Base-by-base conservation (phyloP, 2,888 invertebrate species). In the Omphaloscelis lunosa region DNA sequence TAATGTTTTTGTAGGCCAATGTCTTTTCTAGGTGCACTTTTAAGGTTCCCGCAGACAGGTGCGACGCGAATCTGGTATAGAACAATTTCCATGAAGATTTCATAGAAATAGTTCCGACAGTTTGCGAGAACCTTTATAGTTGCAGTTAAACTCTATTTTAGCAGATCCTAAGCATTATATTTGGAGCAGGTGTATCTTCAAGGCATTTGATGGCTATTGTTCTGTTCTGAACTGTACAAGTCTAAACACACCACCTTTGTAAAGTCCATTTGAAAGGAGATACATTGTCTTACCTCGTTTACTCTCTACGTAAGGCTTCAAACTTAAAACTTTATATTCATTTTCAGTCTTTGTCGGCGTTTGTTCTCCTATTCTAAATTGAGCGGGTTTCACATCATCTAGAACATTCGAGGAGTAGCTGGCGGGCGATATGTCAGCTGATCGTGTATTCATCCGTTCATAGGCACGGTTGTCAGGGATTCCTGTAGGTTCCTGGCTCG, bases 271-370 rank as follows among this genome's bases (percentile, higher is more conserved):
- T 53, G 74, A 15, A 63, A n/a, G 7, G 15, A 20, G n/a, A 34
- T 29, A 62, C 11, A 34, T 23, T 58, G 0, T n/a, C 61, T 85
- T 75, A 85, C 83, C 83, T 74, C 66, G 69, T 63, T 79, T 85
- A 34, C 61, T 85, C 27, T 81, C 67, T 41, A 53, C 29, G 7
- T 81, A 69, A 1, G 73, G 59, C 27, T 85, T 85, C 85, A 82
- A 65, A 65, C 58, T 85, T 62, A 83, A 70, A 53, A 78, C 73
- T 62, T 83, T 83, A n/a, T 84, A 79, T 63, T 65, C 75, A 59
- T 58, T 82, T 48, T 82, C 86, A n/a, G 74, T 70, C 45, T 81
- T 80, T 80, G 73, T 27, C 58, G 62, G 45, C 2, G 59, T 70
- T 45, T 68, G 15, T 0, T 79, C 67, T 48, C 66, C 72, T 27